Percentiles rank a stretch among this genome's conserved stretches.
Conservation (phyloP, 2,888 invertebrate species). For the Anoplius nigerrimus region DNA sequence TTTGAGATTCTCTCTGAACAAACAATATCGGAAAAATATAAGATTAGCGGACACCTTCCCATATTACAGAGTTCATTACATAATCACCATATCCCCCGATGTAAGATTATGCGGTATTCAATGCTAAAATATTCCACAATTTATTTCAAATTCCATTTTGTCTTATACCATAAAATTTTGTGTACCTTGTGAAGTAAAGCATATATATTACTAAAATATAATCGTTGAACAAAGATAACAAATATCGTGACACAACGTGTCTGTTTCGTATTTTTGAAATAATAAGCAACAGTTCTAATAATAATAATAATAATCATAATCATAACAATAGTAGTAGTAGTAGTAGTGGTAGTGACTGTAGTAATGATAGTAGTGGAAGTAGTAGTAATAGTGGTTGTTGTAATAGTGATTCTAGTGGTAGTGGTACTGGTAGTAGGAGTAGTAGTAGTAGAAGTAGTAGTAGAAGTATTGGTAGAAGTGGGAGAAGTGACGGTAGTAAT, state of each 20-base stretch:
- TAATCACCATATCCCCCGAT: constrained; percentile 59
- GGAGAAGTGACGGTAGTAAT: constrained; percentile 37
- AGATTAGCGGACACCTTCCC: constrained; percentile 42
- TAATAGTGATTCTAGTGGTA: constrained; percentile 27
- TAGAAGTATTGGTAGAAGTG: constrained; percentile 53
- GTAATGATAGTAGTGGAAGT: constrained; percentile 41
- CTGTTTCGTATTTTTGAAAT: constrained; percentile 57
- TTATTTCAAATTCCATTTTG: constrained; percentile 62
- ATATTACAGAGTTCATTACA: constrained; percentile 50
- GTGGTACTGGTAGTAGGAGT: too few relatives aligned
- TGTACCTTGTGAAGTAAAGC: constrained; percentile 59
- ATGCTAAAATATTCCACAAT: constrained; percentile 63
- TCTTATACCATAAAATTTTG: constrained; percentile 62
- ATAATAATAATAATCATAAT: constrained; percentile 33
- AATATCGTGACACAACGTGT: constrained; percentile 64
- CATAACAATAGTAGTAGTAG: constrained; percentile 49
- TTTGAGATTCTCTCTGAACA: constrained; percentile 40
- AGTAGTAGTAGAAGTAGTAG: too few relatives aligned
- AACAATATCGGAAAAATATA: constrained; percentile 37
- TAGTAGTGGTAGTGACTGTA: constrained; percentile 20
- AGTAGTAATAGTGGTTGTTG: constrained; percentile 23
- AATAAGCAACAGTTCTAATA: constrained; percentile 57
- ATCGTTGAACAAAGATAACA: constrained; percentile 63
- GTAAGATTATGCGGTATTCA: constrained; percentile 63
- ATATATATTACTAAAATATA: constrained; percentile 63